Percentiles rank a stretch among this genome's conserved stretches.
Evolutionary conservation across 2,113 vertebrate genomes (phyloP).

Genomic region (Sylvilagus bachmani): DNA sequence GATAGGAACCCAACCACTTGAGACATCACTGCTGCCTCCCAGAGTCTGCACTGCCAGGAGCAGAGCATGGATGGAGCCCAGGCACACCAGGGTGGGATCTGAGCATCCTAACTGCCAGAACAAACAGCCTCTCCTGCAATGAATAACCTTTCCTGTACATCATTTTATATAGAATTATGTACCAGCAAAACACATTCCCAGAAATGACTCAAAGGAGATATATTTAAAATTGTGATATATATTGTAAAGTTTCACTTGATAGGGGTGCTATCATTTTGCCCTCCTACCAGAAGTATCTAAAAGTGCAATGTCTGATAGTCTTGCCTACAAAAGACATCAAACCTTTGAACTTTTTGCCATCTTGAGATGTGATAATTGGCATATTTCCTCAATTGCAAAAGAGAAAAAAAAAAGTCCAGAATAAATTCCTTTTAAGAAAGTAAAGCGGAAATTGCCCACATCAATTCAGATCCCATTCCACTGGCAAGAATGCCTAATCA

Average conservation of each 20-base stretch:
- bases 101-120: no score
- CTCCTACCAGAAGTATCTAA: neutral
- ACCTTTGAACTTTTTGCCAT: neutral
- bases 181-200: slow-evolving; percentile 25
- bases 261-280: slow-evolving; percentile 2
- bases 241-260: neutral
- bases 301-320: slow-evolving; percentile 10
- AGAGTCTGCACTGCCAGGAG: no score
- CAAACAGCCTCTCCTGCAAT: neutral
- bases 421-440: slow-evolving; percentile 13
- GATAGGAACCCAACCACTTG: no score
- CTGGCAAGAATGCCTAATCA: neutral
- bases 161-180: neutral
- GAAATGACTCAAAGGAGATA: neutral
- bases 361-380: neutral
- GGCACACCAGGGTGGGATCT: no score
- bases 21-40: no score
- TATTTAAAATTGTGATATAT: neutral
- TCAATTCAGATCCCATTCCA: neutral
- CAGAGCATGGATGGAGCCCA: no score
- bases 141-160: neutral
- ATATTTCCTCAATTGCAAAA: neutral
- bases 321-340: slow-evolving; percentile 19
- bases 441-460: neutral
- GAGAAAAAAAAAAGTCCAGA: neutral